These are phyloP conservation scores for Hydropotes inermis DNA, from an alignment of 2,113 vertebrate species.

Conservation along the genomic window DNA sequence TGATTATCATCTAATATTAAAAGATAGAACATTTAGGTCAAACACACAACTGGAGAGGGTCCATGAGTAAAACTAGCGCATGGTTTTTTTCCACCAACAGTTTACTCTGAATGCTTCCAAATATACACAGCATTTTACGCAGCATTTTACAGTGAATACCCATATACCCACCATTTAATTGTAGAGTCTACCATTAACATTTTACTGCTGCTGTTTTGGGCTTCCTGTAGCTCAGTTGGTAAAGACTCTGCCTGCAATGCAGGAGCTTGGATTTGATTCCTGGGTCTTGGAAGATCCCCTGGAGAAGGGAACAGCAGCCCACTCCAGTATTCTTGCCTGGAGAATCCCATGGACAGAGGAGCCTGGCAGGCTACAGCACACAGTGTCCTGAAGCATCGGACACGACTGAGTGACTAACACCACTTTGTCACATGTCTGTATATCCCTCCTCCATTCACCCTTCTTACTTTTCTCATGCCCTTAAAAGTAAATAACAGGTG, in stretches of 20 bases:
- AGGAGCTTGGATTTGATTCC: neutral
- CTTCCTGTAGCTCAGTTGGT: neutral
- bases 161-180: neutral
- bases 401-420: neutral
- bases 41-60: neutral
- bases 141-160: slow-evolving; percentile 25
- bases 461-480: neutral
- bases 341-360: neutral
- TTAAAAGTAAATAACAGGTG: neutral
- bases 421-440: neutral
- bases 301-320: neutral
- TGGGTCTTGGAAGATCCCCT: neutral
- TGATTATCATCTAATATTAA: slow-evolving; percentile 19
- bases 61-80: neutral
- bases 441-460: neutral
- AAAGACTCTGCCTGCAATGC: neutral
- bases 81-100: neutral
- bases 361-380: neutral
- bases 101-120: slow-evolving; percentile 38
- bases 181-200: slow-evolving; percentile 1
- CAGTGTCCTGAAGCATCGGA: neutral
- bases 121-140: neutral
- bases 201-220: neutral
- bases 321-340: neutral
- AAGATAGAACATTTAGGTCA: neutral